Percentiles rank a stretch among this genome's conserved stretches.
Evolutionary conservation across 1,140 invertebrate genomes (phyloP).

Genomic region (Orussus abietinus): DNA sequence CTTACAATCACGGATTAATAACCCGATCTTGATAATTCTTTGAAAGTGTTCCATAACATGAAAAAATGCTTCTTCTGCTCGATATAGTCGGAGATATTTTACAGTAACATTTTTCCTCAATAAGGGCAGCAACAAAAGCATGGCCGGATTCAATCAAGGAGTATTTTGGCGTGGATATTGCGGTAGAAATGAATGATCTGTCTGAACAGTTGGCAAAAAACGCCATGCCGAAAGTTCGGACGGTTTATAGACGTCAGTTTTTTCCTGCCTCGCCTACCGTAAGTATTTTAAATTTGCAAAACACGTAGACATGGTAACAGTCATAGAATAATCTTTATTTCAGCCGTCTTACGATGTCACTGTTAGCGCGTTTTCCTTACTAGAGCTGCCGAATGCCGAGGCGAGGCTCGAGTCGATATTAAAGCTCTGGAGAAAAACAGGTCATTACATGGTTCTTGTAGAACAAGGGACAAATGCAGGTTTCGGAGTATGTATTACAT

Average conservation of each 20-base stretch:
- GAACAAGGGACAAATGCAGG: conserved; percentile 81
- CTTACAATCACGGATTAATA: too few relatives aligned
- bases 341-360: conserved; percentile 76
- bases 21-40: too few relatives aligned
- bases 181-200: conserved; percentile 74
- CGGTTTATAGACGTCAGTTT: conserved; percentile 76
- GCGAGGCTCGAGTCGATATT: conserved; percentile 67
- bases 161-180: conserved; percentile 79
- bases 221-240: conserved; percentile 55
- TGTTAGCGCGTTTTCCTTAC: conserved; percentile 73
- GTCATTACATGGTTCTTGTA: conserved; percentile 75
- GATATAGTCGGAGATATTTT: conserved; percentile 5
- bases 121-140: conserved; percentile 66
- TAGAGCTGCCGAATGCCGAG: conserved; percentile 70
- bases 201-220: conserved; percentile 67
- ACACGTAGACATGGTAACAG: conserved; percentile 8
- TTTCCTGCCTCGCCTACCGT: conserved; percentile 65
- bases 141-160: conserved; percentile 74
- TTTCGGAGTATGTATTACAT: conserved; percentile 57
- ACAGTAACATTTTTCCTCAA: conserved; percentile 26
- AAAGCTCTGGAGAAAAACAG: conserved; percentile 83
- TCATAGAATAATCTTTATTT: conserved; percentile 33
- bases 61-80: conserved; percentile 4
- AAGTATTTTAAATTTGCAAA: conserved; percentile 25
- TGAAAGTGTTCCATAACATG: too few relatives aligned